A percentile compares a stretch with the other conserved stretches of the same genome.
phyloP scores from a whole-genome alignment of 2,113 vertebrate species.

The Pseudorasbora parva region DNA sequence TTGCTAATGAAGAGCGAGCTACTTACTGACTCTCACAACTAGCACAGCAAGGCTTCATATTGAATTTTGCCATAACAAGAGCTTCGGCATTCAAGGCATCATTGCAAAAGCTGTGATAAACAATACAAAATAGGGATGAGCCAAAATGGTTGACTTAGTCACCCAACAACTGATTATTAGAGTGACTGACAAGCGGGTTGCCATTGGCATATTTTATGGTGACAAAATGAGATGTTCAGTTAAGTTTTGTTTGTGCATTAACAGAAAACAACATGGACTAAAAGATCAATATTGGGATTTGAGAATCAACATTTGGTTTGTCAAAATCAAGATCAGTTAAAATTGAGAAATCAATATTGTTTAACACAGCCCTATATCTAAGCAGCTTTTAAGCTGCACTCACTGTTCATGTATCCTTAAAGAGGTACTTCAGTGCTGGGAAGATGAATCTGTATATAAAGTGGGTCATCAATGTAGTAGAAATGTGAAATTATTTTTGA shows the following conservation, averaged over 20 bases:
- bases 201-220: neutral
- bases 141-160: neutral
- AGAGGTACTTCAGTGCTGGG: too few relatives aligned
- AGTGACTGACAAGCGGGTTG: neutral
- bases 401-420: neutral
- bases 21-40: constrained; percentile 58
- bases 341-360: neutral
- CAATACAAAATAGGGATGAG: neutral
- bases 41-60: constrained; percentile 56
- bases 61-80: constrained; percentile 50
- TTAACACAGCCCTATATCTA: too few relatives aligned
- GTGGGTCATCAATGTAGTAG: too few relatives aligned
- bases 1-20: constrained; percentile 74
- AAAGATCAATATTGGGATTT: neutral
- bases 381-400: neutral
- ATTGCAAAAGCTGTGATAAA: constrained; percentile 37
- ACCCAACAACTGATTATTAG: neutral
- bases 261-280: neutral
- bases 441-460: too few relatives aligned
- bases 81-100: neutral
- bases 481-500: too few relatives aligned
- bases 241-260: too few relatives aligned
- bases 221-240: neutral
- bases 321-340: neutral
- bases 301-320: neutral